Evolutionary conservation across 2,888 invertebrate genomes (phyloP), one percentile per base, ranked within the genome.

Genomic region (Nomada lathburiana): DNA sequence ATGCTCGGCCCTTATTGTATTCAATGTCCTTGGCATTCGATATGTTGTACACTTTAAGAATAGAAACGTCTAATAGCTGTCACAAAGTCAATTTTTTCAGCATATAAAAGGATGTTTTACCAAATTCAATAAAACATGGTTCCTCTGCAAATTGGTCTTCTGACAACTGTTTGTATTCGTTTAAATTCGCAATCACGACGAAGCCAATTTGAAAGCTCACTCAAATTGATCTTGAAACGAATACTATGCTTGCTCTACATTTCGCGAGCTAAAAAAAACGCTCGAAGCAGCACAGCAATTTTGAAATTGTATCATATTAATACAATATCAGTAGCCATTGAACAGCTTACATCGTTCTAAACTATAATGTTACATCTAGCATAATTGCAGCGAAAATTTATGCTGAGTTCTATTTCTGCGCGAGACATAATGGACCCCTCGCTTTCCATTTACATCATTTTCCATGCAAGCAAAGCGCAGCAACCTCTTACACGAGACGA

Each of bases 361-460:
- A 50, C n/a, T 52, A 29, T 7, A 18, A 57, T 69, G 53, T 23
- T 57, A 69, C 26, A 26, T 59, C 4, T 7, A 57, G 26, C 5
- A 26, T n/a, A 60, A 71, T 29, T 29, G n/a, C 60, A 16, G 13
- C 7, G 50, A 50, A 23, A 20, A 71, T 71, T 71, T 62, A 11
- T 50, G 23, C 62, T 23, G 23, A 62, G 62, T 9, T 52, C 62
- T 71, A 62, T 62, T 71, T 71, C 62, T 36, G 62, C 50, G 10
- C 11, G 55, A 68, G 23, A 77, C 53, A 44, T 76, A 78, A 18
- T 23, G 11, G n/a, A 42, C 23, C 23, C 10, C 47, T 18, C 23
- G 18, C 29, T 36, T 29, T 52, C 42, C n/a, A 7, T 36, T 20
- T 57, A 26, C n/a, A 7, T 62, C 52, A 50, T 63, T 64, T 36